A percentile compares a stretch with the other conserved stretches of the same genome.
These are phyloP conservation scores for Cosmorhoe ocellata DNA, from an alignment of 2,888 invertebrate genomes.

Conservation along the genomic window DNA sequence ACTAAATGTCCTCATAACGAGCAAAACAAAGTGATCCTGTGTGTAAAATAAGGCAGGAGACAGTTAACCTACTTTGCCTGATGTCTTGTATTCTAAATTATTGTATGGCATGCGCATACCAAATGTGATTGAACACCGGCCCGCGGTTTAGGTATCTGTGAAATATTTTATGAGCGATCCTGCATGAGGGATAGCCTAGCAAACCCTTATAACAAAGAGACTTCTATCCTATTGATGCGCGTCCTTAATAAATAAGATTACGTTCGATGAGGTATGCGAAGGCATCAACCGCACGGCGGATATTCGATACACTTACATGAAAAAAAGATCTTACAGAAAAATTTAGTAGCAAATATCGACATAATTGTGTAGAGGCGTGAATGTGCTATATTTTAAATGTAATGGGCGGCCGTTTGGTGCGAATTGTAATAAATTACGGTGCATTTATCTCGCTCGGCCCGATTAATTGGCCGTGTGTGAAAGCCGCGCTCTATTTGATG, in stretches of 20 bases:
- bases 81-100: slow-evolving; percentile 36
- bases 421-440: slow-evolving; percentile 70
- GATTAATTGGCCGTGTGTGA: slow-evolving; percentile 66
- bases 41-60: slow-evolving; percentile 49
- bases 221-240: slow-evolving; percentile 27
- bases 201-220: slow-evolving; percentile 33
- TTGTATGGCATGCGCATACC: slow-evolving; percentile 35
- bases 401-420: slow-evolving; percentile 62
- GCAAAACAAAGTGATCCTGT: slow-evolving; percentile 11
- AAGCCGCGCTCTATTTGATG: slow-evolving; percentile 38
- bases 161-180: slow-evolving; percentile 35
- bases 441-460: slow-evolving; percentile 67
- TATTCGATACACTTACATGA: slow-evolving; percentile 6
- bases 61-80: slow-evolving; percentile 44
- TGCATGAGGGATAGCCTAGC: slow-evolving; percentile 26
- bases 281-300: background rate
- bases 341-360: slow-evolving; percentile 36
- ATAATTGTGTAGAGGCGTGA: slow-evolving; percentile 55
- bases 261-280: slow-evolving; percentile 11
- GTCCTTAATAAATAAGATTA: slow-evolving; percentile 32
- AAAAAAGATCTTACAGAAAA: slow-evolving; percentile 24
- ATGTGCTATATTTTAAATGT: slow-evolving; percentile 71
- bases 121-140: slow-evolving; percentile 36
- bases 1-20: no score
- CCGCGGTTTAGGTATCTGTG: slow-evolving; percentile 24